Percentiles rank a stretch among this genome's conserved stretches.
Evolutionary conservation across 2,113 vertebrate species (phyloP).

Genomic region (Leptodactylus fuscus): DNA sequence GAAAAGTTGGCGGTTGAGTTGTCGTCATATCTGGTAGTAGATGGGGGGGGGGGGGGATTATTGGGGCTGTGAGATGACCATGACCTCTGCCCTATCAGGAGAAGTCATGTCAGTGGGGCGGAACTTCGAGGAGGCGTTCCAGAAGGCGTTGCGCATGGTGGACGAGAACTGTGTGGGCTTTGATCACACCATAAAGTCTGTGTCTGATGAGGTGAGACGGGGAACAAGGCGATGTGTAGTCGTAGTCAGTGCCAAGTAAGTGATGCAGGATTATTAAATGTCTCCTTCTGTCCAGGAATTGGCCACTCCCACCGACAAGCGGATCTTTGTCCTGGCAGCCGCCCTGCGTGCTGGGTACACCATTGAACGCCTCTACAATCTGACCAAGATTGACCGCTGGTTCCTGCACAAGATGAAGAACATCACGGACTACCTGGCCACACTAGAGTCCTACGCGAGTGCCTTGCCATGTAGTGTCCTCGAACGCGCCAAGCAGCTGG

Average conservation of each 20-base stretch:
- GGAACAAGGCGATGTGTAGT: accelerated
- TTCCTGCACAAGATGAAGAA: constrained; percentile 97
- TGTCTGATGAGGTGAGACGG: constrained; percentile 81
- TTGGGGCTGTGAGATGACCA: not conserved
- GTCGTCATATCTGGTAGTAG: too few species aligned
- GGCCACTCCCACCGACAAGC: constrained; percentile 92
- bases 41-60: too few species aligned
- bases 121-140: constrained; percentile 95
- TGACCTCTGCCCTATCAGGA: constrained; percentile 70
- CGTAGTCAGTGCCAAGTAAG: not conserved
- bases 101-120: constrained; percentile 97
- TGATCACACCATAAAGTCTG: constrained; percentile 89
- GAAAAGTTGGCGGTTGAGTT: too few species aligned
- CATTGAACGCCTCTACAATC: constrained; percentile 88
- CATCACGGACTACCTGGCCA: constrained; percentile 80
- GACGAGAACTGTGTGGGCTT: constrained; percentile 97
- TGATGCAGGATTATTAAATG: not conserved
- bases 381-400: constrained; percentile 97
- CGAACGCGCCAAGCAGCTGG: constrained; percentile 88
- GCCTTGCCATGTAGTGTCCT: constrained; percentile 81
- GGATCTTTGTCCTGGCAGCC: constrained; percentile 92
- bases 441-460: constrained; percentile 82
- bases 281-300: constrained; percentile 78
- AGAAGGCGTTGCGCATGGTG: constrained; percentile 97
- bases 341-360: constrained; percentile 87